Percentiles rank a stretch among this genome's conserved stretches.
Evolutionary conservation across 2,113 vertebrate genomes (phyloP).

Genomic region (Bubalus kerabau): DNA sequence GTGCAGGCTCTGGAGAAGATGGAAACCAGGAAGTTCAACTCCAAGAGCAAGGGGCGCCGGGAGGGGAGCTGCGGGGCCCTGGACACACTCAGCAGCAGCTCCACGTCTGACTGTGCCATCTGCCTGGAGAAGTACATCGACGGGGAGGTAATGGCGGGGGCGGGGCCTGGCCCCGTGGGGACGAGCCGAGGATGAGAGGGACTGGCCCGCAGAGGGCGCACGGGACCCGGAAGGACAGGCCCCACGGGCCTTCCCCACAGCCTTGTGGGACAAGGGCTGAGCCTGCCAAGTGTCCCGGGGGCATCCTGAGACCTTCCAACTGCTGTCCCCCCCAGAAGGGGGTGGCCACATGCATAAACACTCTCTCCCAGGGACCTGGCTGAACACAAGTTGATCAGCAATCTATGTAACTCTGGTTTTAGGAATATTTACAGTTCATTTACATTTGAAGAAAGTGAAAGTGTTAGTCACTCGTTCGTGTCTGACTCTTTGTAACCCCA

Average conservation of each 20-base stretch:
- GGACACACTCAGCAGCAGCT: constrained; percentile 97
- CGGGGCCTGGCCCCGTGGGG: fast-evolving
- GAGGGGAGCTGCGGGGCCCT: constrained; percentile 91
- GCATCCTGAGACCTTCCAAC: neutral
- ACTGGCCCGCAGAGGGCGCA: neutral
- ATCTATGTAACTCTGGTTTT: neutral
- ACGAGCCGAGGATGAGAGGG: fast-evolving
- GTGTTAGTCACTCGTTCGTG: neutral
- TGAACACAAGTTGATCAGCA: neutral
- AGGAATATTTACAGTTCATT: neutral
- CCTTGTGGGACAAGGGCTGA: neutral
- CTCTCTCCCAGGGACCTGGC: neutral
- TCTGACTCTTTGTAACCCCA: neutral
- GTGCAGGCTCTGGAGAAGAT: constrained; percentile 98
- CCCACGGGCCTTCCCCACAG: neutral
- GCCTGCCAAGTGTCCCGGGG: neutral
- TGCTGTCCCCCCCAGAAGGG: neutral
- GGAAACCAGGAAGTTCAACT: constrained; percentile 98
- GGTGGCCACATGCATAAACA: neutral
- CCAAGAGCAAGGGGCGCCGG: constrained; percentile 90
- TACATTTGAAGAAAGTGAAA: neutral
- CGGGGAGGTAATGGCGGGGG: constrained; percentile 88
- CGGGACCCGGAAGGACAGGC: neutral
- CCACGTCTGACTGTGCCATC: constrained; percentile 98
- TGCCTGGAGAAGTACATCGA: constrained; percentile 99